Evolutionary conservation across 2,113 vertebrate species (phyloP).

Genomic region (Todiramphus chloris): DNA sequence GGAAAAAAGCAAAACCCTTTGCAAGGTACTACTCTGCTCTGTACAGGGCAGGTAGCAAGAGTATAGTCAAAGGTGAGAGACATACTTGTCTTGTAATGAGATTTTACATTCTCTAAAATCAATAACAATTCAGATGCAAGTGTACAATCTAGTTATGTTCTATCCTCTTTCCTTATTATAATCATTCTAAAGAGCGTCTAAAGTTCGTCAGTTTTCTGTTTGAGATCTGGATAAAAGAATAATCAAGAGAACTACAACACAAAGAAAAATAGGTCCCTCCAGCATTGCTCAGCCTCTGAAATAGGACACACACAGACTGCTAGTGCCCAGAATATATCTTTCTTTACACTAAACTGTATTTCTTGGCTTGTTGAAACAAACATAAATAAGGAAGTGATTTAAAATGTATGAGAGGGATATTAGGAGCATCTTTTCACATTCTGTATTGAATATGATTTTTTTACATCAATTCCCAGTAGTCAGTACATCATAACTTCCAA

Average conservation of each 20-base stretch:
- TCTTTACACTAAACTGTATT: background rate
- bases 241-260: background rate
- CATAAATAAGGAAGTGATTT: background rate
- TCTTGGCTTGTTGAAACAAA: background rate
- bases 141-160: background rate
- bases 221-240: background rate
- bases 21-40: background rate
- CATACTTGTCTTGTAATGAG: background rate
- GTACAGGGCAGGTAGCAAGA: background rate
- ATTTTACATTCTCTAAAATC: slow-evolving; percentile 1
- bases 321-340: background rate
- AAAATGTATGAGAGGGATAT: background rate
- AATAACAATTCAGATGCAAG: slow-evolving; percentile 2
- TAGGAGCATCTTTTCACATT: background rate
- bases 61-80: background rate
- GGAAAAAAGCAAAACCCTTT: background rate
- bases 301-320: background rate
- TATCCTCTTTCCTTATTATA: background rate
- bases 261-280: background rate
- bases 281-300: background rate
- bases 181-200: slow-evolving; percentile 7
- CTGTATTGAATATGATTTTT: background rate
- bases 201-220: background rate
- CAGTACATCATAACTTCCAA: background rate
- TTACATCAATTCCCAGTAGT: background rate